A percentile compares a stretch with the other conserved stretches of the same genome.
Evolutionary conservation across 2,113 vertebrate genomes (phyloP).

Genomic region (Mobula birostris): DNA sequence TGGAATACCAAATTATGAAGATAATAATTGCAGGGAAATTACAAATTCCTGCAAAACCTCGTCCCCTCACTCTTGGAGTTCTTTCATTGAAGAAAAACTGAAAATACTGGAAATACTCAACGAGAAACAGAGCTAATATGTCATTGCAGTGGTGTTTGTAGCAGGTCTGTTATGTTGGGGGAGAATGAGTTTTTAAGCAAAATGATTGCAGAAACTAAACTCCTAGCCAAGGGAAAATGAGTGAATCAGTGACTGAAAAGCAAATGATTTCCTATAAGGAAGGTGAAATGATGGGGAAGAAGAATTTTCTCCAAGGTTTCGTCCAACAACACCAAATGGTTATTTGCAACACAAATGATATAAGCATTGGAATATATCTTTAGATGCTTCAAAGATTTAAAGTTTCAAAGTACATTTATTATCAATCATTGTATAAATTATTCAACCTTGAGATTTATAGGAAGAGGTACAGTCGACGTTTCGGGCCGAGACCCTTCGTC

Average conservation of each 20-base stretch:
- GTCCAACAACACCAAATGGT: no score
- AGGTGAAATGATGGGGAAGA: neutral
- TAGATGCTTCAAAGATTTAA: no score
- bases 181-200: neutral
- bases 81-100: neutral
- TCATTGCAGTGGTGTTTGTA: neutral
- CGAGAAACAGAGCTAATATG: neutral
- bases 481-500: no score
- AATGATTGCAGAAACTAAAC: neutral
- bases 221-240: neutral
- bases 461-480: no score
- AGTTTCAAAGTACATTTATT: no score
- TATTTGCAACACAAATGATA: no score
- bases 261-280: neutral
- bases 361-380: no score
- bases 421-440: no score
- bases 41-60: no score
- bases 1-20: neutral
- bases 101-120: neutral
- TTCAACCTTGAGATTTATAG: no score
- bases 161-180: neutral
- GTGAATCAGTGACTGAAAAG: neutral
- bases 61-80: neutral
- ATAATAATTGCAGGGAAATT: neutral
- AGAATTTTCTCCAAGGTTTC: no score